These are phyloP conservation scores for Meda fulgida DNA, from an alignment of 2,797 vertebrate genomes.

Conservation along the genomic window DNA sequence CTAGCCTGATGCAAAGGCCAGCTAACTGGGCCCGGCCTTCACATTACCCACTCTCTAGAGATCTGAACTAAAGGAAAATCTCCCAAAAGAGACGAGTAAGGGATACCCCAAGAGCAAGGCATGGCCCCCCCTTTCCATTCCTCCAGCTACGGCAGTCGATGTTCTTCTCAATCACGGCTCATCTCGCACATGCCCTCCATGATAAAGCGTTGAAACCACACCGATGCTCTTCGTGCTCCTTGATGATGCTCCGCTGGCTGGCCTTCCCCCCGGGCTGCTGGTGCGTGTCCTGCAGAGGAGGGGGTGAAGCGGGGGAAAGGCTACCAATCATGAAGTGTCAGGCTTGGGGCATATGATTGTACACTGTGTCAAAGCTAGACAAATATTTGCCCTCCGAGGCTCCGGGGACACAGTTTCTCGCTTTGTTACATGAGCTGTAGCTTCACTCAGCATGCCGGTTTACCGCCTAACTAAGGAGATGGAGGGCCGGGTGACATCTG, in stretches of 20 bases:
- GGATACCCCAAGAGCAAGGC: conserved; percentile 73
- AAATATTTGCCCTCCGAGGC: conserved; percentile 71
- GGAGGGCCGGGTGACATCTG: conserved; percentile 42
- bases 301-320: conserved; percentile 53
- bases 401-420: conserved; percentile 66
- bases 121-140: conserved; percentile 60
- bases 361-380: conserved; percentile 74
- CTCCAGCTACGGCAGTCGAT: conserved; percentile 20
- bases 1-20: conserved; percentile 75
- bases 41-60: conserved; percentile 75
- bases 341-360: conserved; percentile 74
- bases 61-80: conserved; percentile 70
- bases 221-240: conserved; percentile 45
- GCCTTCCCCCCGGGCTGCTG: conserved; percentile 55
- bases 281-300: conserved; percentile 55
- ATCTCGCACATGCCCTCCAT: conserved; percentile 50
- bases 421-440: conserved; percentile 47
- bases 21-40: conserved; percentile 74
- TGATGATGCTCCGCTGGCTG: conserved; percentile 58
- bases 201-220: conserved; percentile 56
- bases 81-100: conserved; percentile 56
- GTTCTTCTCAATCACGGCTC: conserved; percentile 34
- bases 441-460: conserved; percentile 47
- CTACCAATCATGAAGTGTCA: conserved; percentile 80
- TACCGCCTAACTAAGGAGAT: conserved; percentile 44